These are phyloP conservation scores for Sinocyclocheilus anophthalmus DNA, from an alignment of 2,113 vertebrate species.

Conservation along the genomic window DNA sequence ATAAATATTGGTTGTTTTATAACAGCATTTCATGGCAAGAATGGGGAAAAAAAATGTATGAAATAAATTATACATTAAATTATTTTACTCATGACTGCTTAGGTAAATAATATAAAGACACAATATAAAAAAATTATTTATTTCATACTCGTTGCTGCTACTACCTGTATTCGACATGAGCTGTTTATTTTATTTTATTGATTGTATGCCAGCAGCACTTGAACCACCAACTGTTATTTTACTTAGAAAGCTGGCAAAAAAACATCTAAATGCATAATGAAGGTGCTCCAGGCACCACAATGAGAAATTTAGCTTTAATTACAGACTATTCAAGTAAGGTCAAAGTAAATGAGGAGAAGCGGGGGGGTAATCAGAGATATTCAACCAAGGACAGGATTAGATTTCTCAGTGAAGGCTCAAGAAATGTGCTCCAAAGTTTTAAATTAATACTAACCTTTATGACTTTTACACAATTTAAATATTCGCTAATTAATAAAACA, in stretches of 20 bases:
- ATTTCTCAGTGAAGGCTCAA: not conserved
- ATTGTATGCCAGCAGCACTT: not conserved
- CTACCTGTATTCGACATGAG: not conserved
- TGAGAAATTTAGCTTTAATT: not conserved
- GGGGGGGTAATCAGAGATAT: not conserved
- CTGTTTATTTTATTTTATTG: too few species aligned
- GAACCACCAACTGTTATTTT: not conserved
- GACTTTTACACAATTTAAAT: constrained; percentile 26
- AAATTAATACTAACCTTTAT: not conserved
- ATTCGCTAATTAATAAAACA: constrained; percentile 22
- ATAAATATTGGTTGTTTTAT: not conserved
- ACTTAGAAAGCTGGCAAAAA: not conserved
- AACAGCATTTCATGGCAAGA: not conserved
- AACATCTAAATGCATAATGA: not conserved
- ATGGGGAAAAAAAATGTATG: not conserved
- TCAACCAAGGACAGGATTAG: not conserved
- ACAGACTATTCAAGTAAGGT: not conserved
- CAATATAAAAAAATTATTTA: not conserved
- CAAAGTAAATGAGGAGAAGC: not conserved
- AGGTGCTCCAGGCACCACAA: constrained; percentile 1
- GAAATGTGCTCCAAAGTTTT: not conserved
- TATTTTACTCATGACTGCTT: too few species aligned
- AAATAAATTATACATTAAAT: too few species aligned
- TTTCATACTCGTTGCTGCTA: not conserved
- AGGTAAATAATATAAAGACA: not conserved